These are phyloP conservation scores for Helicolenus hilgendorfi DNA, from an alignment of 2,797 vertebrate species.

Conservation along the genomic window DNA sequence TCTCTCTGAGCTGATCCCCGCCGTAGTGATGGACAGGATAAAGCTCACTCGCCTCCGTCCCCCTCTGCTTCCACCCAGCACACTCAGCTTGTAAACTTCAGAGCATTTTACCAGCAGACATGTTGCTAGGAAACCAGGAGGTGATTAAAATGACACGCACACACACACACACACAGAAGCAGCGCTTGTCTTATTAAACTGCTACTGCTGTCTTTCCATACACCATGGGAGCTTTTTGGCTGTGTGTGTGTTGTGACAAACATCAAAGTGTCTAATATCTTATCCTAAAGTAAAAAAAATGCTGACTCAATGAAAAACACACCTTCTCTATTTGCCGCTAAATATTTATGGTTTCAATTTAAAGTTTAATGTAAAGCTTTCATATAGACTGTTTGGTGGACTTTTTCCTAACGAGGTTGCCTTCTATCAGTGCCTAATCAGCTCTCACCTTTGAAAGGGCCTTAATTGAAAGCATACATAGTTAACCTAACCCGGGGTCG, in stretches of 20 bases:
- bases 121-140: constrained; percentile 78
- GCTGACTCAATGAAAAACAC: constrained; percentile 26
- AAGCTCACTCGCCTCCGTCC: constrained; percentile 1
- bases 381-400: background rate
- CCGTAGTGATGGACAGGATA: constrained; percentile 30
- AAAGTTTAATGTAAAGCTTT: background rate
- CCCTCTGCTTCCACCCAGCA: constrained; percentile 7
- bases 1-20: constrained; percentile 8
- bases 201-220: constrained; percentile 22
- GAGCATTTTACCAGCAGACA: constrained; percentile 64
- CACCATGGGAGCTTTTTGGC: constrained; percentile 32
- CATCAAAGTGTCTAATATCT: constrained; percentile 56
- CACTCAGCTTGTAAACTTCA: constrained; percentile 70
- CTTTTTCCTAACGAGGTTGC: constrained; percentile 12
- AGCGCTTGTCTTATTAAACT: constrained; percentile 37
- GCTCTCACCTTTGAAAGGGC: constrained; percentile 6
- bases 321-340: background rate
- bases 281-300: background rate
- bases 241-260: constrained; percentile 29
- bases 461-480: constrained; percentile 46
- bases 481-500: background rate
- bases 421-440: background rate
- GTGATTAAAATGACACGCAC: constrained; percentile 68
- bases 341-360: background rate
- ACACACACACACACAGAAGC: constrained; percentile 1